Evolutionary conservation across 2,888 invertebrate genomes (phyloP).

Genomic region (Lochmaea crataegi): DNA sequence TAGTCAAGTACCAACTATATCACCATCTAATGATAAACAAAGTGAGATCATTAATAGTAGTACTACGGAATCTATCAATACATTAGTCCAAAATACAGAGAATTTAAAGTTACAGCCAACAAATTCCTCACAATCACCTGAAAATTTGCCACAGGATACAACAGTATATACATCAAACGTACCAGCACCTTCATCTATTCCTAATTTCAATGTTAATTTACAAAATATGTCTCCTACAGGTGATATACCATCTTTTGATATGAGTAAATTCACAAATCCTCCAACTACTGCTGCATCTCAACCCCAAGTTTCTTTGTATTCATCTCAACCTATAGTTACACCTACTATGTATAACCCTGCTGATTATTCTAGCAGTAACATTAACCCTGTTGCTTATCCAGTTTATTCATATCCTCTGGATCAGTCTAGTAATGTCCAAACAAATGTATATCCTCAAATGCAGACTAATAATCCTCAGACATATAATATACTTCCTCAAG

Average conservation of each 20-base stretch:
- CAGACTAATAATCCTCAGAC: background rate
- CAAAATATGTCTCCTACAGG: slow-evolving; percentile 18
- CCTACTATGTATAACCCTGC: slow-evolving; percentile 40
- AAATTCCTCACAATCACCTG: background rate
- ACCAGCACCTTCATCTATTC: slow-evolving; percentile 49
- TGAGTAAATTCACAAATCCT: slow-evolving; percentile 30
- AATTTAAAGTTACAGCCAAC: slow-evolving; percentile 36
- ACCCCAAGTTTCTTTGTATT: slow-evolving; percentile 49
- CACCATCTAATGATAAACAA: slow-evolving; percentile 30
- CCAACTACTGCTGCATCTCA: slow-evolving; percentile 26
- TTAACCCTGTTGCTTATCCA: slow-evolving; percentile 32
- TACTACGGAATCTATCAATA: slow-evolving; percentile 32
- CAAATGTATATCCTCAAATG: background rate
- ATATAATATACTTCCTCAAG: slow-evolving; percentile 19
- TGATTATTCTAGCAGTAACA: slow-evolving; percentile 23
- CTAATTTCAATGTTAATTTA: slow-evolving; percentile 43
- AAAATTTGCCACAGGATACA: slow-evolving; percentile 17
- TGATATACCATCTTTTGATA: slow-evolving; percentile 28
- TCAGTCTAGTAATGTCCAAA: background rate
- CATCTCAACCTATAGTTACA: slow-evolving; percentile 26
- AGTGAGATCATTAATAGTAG: slow-evolving; percentile 25
- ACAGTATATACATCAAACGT: slow-evolving; percentile 44
- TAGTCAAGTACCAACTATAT: slow-evolving; percentile 30
- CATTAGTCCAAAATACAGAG: slow-evolving; percentile 44
- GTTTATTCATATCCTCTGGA: slow-evolving; percentile 10